phyloP scores from a whole-genome alignment of 2,888 invertebrate genomes.

The Diadegma fenestrale region DNA sequence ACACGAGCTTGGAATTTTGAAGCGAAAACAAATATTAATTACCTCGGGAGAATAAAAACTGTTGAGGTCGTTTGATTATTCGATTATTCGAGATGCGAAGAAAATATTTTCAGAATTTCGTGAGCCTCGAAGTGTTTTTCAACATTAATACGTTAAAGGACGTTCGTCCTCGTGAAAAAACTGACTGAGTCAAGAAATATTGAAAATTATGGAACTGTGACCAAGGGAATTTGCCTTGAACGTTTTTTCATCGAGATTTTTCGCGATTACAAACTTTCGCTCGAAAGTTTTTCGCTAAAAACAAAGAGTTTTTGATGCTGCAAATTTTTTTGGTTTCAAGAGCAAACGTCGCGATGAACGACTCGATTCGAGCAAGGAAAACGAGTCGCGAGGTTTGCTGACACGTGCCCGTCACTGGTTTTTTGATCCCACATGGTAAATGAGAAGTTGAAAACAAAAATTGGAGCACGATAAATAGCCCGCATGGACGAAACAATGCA shows the following conservation, averaged over 20 bases:
- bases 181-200: constrained; percentile 7
- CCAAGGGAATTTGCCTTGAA: constrained; percentile 5
- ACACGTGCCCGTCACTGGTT: neutral
- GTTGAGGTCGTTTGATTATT: constrained; percentile 67
- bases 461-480: constrained; percentile 36
- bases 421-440: neutral
- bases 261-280: neutral
- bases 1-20: too few relatives aligned
- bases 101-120: constrained; percentile 60
- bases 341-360: neutral
- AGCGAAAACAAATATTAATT: too few relatives aligned
- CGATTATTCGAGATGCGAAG: constrained; percentile 76
- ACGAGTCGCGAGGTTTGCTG: neutral
- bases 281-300: neutral
- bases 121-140: constrained; percentile 72
- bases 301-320: neutral
- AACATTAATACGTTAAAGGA: constrained; percentile 73
- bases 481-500: constrained; percentile 48
- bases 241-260: too few relatives aligned
- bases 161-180: constrained; percentile 54
- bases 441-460: constrained; percentile 15
- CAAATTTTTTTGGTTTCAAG: neutral
- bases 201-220: constrained; percentile 41
- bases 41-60: too few relatives aligned
- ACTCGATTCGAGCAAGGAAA: neutral